These are phyloP conservation scores for Zapus hudsonius DNA, from an alignment of 2,113 vertebrate genomes.

Conservation along the genomic window DNA sequence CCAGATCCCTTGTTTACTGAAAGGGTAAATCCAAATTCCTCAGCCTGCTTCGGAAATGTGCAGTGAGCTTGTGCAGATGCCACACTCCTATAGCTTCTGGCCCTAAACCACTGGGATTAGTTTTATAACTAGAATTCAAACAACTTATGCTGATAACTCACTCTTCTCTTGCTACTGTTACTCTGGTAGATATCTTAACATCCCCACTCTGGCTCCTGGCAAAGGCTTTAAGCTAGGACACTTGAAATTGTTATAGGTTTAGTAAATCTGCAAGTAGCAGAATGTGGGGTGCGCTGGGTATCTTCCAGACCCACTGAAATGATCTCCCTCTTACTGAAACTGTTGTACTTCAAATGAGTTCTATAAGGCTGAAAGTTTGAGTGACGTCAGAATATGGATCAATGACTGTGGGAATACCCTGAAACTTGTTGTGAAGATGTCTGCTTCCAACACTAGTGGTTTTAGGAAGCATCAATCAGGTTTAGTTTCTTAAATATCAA, in stretches of 20 bases:
- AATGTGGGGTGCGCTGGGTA: neutral
- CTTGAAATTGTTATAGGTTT: neutral
- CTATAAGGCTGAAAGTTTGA: neutral
- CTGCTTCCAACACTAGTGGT: neutral
- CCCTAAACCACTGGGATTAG: neutral
- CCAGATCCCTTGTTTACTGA: neutral
- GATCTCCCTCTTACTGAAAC: neutral
- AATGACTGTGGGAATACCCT: too few relatives aligned
- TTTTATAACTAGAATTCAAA: conserved; percentile 35
- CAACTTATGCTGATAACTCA: neutral
- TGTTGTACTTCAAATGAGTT: neutral
- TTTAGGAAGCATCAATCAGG: neutral
- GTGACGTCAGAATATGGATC: neutral
- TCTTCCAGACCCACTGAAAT: neutral
- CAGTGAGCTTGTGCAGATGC: neutral
- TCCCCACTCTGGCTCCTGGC: neutral
- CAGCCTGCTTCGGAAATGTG: neutral
- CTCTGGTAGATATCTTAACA: neutral
- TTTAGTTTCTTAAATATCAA: neutral
- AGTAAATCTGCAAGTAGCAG: neutral
- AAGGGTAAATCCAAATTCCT: neutral
- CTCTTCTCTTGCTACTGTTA: neutral
- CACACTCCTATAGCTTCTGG: neutral
- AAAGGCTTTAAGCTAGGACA: neutral
- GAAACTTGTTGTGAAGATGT: neutral